These are phyloP conservation scores for Daphoenositta chrysoptera DNA, from an alignment of 2,113 vertebrate species.

Conservation along the genomic window DNA sequence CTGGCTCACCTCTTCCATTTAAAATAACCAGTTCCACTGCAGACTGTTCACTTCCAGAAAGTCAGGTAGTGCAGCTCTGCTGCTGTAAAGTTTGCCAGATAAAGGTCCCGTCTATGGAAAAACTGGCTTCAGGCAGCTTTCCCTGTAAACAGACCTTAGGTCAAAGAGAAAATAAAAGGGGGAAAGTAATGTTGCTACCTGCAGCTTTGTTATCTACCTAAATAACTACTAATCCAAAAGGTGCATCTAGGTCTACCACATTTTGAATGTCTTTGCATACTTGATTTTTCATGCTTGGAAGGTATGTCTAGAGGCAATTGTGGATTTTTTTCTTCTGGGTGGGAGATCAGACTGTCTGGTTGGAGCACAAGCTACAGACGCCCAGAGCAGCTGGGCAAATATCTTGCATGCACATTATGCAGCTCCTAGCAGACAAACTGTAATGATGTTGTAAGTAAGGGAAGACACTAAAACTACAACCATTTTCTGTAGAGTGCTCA, in stretches of 20 bases:
- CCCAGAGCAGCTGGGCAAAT: neutral
- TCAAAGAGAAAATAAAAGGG: neutral
- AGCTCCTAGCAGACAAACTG: neutral
- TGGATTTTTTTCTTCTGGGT: neutral
- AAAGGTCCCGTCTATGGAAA: neutral
- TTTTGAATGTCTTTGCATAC: neutral
- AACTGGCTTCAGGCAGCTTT: neutral
- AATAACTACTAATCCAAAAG: neutral
- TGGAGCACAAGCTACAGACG: neutral
- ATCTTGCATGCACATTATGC: neutral
- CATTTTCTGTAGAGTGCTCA: neutral
- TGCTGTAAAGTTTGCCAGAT: neutral
- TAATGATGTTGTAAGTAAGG: neutral
- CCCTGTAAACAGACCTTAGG: neutral
- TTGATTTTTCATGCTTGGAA: neutral
- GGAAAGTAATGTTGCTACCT: neutral
- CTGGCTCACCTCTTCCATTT: neutral
- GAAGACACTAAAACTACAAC: neutral
- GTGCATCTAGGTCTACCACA: neutral
- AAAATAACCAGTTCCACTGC: neutral
- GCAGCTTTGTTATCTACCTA: neutral
- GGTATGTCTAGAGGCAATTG: neutral
- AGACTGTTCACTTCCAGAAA: neutral
- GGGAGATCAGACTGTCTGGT: neutral
- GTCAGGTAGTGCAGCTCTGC: neutral